Base-by-base conservation (phyloP, 2,888 invertebrate genomes). In the Mythimna impura region DNA sequence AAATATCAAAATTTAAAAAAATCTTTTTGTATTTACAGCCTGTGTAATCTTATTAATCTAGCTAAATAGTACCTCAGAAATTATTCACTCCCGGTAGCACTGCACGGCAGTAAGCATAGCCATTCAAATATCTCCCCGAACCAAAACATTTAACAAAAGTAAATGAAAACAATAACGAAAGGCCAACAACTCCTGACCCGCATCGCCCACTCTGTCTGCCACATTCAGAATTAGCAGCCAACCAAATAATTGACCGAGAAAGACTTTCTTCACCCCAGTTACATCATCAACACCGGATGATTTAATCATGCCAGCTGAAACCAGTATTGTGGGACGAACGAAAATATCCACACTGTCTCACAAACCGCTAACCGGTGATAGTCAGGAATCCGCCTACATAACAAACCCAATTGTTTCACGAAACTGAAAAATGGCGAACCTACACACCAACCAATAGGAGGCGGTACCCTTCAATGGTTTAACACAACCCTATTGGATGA, bases 341-440 rank as follows among this genome's bases (percentile, higher is more conserved):
- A 90, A 92, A 93, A 93, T 94, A 94, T 90, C 91, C 88, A 81
- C 83, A 84, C 76, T 69, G 80, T 77, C 76, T 65, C 92, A 89
- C 88, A 92, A 93, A 91, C 89, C 87, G 84, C 85, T 85, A 88
- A 87, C 89, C 86, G 78, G 70, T 78, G 75, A 77, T 83, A 88
- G 86, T 79, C 85, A 85, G 74, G 83, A 91, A 89, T 90, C 92
- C 94, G 94, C 95, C 95, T 94, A 95, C 94, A 93, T 91, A 92
- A 92, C 90, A 91, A 93, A 90, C 87, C 90, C 93, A 93, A 94
- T 94, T 94, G 94, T 94, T 93, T 92, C 91, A 91, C 89, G 89
- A 88, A 92, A 89, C 92, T 94, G 94, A 94, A 95, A 95, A 95
- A 95, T 96, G 95, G 95, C 96, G 95, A 94, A 90, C 90, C 84